Evolutionary conservation across 2,113 vertebrate species (phyloP), one percentile per base, ranked within the genome.

Genomic region (Embiotoca jacksoni): DNA sequence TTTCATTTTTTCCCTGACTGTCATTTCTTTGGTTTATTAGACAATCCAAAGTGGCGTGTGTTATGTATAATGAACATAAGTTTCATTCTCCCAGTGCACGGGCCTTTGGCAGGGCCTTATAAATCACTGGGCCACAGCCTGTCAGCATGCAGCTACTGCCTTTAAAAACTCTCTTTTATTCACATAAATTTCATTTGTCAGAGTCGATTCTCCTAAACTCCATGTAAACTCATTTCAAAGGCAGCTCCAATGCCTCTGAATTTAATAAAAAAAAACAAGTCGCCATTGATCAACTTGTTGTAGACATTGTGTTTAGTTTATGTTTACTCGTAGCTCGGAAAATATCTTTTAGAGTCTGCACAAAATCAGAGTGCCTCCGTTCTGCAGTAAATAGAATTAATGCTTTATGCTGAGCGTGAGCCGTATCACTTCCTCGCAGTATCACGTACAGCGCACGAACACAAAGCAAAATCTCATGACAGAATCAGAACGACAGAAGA

Each of bases 131-230:
- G 61, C 72, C 78, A 54, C 85, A 81, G 93, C 85, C 92, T 94
- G 94, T 95, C 93, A 92, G 78, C 91, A 82, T 80, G 78, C 72
- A 77, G 71, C 74, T 72, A 50, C 67, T 83, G 85, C 87, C 85
- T 93, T 89, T 94, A 91, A 92, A 94, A 95, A 93, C 77, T 90
- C 86, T 60, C 72, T 82, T 94, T 94, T 93, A 92, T 91, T 94
- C 91, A 92, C 85, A 94, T 92, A 94, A 92, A 94, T 94, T 93
- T 93, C 80, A 95, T 94, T 94, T 94, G 92, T 94, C 93, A 92
- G 77, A 89, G 90, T 92, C 89, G 75, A 92, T 94, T 93, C 91
- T 78, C 89, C 74, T 92, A 91, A 93, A 92, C 88, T 90, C 87
- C 79, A 78, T 84, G 83, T 94, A 92, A 94, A 94, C 88, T 91